Evolutionary conservation across 2,113 vertebrate genomes (phyloP).

Genomic region (Todiramphus chloris): DNA sequence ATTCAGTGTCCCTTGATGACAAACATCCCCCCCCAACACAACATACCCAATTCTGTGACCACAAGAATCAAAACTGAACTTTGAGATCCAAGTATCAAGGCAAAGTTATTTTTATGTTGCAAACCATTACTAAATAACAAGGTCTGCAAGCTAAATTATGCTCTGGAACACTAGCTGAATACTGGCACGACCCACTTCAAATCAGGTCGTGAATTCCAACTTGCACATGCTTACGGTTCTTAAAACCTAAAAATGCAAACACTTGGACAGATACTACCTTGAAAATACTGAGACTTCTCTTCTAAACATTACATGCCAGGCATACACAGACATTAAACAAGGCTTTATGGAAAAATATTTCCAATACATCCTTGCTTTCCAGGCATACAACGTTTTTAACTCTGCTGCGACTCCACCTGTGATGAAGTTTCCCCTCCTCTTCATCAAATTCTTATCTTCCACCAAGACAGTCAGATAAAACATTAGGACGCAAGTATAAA

Average conservation of each 20-base stretch:
- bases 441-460: not conserved
- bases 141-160: not conserved
- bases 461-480: not conserved
- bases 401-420: not conserved
- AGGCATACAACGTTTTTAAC: not conserved
- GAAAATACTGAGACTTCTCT: not conserved
- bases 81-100: not conserved
- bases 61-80: not conserved
- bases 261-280: not conserved
- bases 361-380: not conserved
- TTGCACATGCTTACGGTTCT: not conserved
- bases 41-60: not conserved
- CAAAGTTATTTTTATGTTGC: not conserved
- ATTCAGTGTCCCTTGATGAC: not conserved
- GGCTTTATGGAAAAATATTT: not conserved
- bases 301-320: not conserved
- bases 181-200: not conserved
- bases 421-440: not conserved
- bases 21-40: rapidly evolving
- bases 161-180: not conserved
- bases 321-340: not conserved
- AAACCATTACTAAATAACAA: not conserved
- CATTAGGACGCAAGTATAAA: not conserved
- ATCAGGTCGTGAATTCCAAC: not conserved
- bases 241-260: not conserved